phyloP scores from a whole-genome alignment of 1,140 invertebrate genomes.

The Drosophila navojoa region DNA sequence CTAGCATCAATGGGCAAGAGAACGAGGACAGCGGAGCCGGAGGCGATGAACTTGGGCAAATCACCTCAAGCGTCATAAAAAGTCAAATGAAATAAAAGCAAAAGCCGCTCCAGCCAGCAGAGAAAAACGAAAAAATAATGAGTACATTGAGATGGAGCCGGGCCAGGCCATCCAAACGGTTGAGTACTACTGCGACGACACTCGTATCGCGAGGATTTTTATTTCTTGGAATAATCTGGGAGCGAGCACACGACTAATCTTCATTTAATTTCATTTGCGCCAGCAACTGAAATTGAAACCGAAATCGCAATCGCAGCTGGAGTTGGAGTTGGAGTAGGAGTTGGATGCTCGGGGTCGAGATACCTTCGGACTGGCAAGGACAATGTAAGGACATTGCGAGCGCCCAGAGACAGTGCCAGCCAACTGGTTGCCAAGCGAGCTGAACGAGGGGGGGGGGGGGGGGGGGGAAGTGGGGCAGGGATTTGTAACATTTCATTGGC shows the following conservation, averaged over 20 bases:
- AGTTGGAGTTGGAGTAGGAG: background rate
- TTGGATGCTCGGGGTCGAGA: conserved; percentile 5
- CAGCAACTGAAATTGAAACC: conserved; percentile 74
- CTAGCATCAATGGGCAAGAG: background rate
- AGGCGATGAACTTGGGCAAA: conserved; percentile 61
- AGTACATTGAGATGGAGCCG: conserved; percentile 40
- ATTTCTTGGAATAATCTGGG: conserved; percentile 79
- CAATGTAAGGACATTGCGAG: conserved; percentile 76
- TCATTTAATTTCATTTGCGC: conserved; percentile 82
- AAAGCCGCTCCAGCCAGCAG: conserved; percentile 44
- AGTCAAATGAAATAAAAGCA: conserved; percentile 71
- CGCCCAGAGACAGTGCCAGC: conserved; percentile 9
- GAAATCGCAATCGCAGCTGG: conserved; percentile 48
- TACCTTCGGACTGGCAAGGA: conserved; percentile 63
- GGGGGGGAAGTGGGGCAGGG: background rate
- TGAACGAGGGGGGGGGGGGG: too few relatives aligned
- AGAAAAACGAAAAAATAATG: conserved; percentile 77
- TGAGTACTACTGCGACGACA: conserved; percentile 17
- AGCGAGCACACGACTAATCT: conserved; percentile 80
- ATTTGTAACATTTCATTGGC: conserved; percentile 78
- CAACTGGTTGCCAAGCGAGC: background rate
- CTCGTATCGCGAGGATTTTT: conserved; percentile 65
- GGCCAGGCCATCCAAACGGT: background rate
- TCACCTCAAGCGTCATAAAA: conserved; percentile 79
- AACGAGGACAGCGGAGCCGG: background rate